Evolutionary conservation across 2,113 vertebrate species (phyloP), one percentile per base, ranked within the genome.

Genomic region (Zapornia atra): DNA sequence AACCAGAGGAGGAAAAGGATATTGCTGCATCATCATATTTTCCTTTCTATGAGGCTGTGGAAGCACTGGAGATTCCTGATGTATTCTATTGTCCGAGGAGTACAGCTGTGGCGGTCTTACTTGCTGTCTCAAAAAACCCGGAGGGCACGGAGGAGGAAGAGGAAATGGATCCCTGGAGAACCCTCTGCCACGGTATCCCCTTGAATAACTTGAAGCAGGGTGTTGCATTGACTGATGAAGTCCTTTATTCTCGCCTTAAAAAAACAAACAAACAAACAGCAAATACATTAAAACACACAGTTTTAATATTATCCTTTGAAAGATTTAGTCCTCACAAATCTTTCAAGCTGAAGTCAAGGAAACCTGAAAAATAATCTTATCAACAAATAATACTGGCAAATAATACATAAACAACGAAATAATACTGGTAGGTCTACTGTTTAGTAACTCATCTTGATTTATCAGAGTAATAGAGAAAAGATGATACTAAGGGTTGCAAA

Each of bases 161-260:
- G 94, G 65, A 63, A 92, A 95, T 1, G 63, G 40, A 24, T 36
- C 81, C 86, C 95, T 95, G 31, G 88, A 87, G 91, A 97, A 91
- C 15, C 96, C 96, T 93, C 97, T 91, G 90, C 80, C 94, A 75
- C 8, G 59, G 72, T 89, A 94, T 10, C 96, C 94, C 63, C 95
- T 96, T 20, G 96, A 75, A 51, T 90, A 94, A 54, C 85, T 66
- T 28, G 92, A 90, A 95, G 81, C 2, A 71, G 92, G 72, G 6
- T 84, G 86, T 2, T 72, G 86, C 42, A 88, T 22, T 82, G 96
- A 92, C 38, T 95, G 97, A 95, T 93, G 64, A 95, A 88, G 54
- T 54, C 59, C 88, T 60, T 61, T 82, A 82, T 88, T 96, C 66
- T 90, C 97, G 96, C 95, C 98, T 98, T 40, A 3, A 53, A 2